A percentile compares a stretch with the other conserved stretches of the same genome.
phyloP scores from a whole-genome alignment of 1,140 invertebrate species.

The Cydia fagiglandana region DNA sequence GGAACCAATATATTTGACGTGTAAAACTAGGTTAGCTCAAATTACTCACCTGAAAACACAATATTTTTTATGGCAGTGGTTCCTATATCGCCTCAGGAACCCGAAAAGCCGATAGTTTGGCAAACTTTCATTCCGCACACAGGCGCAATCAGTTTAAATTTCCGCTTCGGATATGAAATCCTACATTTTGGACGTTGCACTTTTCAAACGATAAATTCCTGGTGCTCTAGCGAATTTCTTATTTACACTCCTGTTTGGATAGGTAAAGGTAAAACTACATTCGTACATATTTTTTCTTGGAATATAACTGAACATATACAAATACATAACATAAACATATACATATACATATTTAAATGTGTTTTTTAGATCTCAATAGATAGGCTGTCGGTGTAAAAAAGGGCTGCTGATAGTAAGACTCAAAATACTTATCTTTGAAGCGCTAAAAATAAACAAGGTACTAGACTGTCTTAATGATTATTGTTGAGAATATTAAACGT shows the following conservation, averaged over 20 bases:
- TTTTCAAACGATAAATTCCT: constrained; percentile 35
- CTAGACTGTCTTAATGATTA: too few relatives aligned
- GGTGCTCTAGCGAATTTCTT: background rate
- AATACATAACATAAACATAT: too few relatives aligned
- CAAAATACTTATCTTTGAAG: too few relatives aligned
- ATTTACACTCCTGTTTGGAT: background rate
- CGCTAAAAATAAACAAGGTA: too few relatives aligned
- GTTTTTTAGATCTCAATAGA: too few relatives aligned
- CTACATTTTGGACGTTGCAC: constrained; percentile 32
- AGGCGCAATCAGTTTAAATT: constrained; percentile 35
- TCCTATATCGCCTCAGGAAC: background rate
- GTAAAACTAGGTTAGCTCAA: too few relatives aligned
- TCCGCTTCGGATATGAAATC: constrained; percentile 41
- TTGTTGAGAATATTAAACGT: too few relatives aligned
- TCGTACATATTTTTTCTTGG: background rate
- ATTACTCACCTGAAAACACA: background rate
- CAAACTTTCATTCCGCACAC: constrained; percentile 31
- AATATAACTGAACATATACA: background rate
- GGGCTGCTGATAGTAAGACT: too few relatives aligned
- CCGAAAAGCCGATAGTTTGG: constrained; percentile 10
- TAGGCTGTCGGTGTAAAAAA: too few relatives aligned
- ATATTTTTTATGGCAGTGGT: background rate
- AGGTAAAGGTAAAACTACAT: background rate
- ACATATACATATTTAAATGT: too few relatives aligned
- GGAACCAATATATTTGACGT: too few relatives aligned